Percentiles rank a stretch among this genome's conserved stretches.
Evolutionary conservation across 2,888 invertebrate genomes (phyloP).

Genomic region (Apodemia duryi): DNA sequence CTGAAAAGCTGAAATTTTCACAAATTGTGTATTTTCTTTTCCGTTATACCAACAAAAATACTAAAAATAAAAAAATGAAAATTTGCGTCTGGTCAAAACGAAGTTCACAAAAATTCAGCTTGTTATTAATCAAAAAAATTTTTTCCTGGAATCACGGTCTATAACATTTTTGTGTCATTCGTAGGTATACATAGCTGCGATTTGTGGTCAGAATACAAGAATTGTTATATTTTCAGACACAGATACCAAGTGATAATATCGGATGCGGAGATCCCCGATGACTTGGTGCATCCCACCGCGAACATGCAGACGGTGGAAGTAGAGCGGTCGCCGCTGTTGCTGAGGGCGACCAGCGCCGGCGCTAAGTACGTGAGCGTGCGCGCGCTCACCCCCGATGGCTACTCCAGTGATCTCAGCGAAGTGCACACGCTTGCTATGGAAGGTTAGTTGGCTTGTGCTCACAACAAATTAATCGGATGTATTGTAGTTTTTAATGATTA

Average conservation of each 20-base stretch:
- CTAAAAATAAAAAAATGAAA: no score
- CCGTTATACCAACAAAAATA: no score
- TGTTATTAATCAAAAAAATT: no score
- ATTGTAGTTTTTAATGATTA: no score
- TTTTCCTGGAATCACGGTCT: no score
- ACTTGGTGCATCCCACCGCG: conserved; percentile 54
- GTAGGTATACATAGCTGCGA: no score
- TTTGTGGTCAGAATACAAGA: background rate
- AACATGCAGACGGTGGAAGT: conserved; percentile 60
- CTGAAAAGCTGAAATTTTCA: no score
- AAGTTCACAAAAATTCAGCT: no score
- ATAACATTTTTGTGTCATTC: no score
- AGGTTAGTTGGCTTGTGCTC: conserved; percentile 41
- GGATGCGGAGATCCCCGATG: conserved; percentile 66
- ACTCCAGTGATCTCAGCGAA: conserved; percentile 81
- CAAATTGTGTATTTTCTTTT: no score
- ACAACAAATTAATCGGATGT: background rate
- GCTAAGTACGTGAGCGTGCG: conserved; percentile 83
- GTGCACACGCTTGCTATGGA: conserved; percentile 61
- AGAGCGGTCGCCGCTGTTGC: conserved; percentile 74
- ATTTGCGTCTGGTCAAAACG: no score
- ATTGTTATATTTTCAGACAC: conserved; percentile 40
- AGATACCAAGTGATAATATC: conserved; percentile 84
- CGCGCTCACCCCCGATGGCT: conserved; percentile 79
- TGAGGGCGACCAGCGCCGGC: conserved; percentile 65